A percentile compares a stretch with the other conserved stretches of the same genome.
Evolutionary conservation across 2,888 invertebrate species (phyloP).

Genomic region (Rutpela maculata): DNA sequence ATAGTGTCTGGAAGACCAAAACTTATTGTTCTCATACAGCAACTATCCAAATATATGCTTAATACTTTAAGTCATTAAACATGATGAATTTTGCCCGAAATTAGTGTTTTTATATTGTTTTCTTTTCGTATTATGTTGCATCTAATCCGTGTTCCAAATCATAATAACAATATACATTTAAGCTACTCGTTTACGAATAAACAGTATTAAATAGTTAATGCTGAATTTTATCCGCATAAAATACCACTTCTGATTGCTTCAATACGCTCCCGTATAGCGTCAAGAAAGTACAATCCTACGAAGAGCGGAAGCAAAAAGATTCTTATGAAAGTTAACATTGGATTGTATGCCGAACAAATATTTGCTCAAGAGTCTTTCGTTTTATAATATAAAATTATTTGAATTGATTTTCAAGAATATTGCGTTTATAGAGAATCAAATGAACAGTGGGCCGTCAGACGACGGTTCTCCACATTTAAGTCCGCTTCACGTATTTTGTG

Average conservation of each 20-base stretch:
- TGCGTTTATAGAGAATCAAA: conserved; percentile 14
- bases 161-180: too few relatives aligned
- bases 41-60: too few relatives aligned
- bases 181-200: neutral
- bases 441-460: conserved; percentile 21
- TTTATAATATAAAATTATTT: conserved; percentile 27
- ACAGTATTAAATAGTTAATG: neutral
- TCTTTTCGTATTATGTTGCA: too few relatives aligned
- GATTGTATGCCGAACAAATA: conserved; percentile 27
- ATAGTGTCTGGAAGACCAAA: too few relatives aligned
- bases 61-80: too few relatives aligned
- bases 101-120: too few relatives aligned
- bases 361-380: conserved; percentile 23
- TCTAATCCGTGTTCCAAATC: too few relatives aligned
- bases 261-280: neutral
- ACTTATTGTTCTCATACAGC: too few relatives aligned
- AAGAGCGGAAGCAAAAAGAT: neutral
- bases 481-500: conserved; percentile 9
- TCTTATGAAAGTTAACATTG: conserved; percentile 25
- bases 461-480: neutral
- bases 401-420: conserved; percentile 20
- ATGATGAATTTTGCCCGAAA: too few relatives aligned
- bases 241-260: neutral
- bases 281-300: neutral
- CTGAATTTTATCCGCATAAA: neutral